Evolutionary conservation across 2,113 vertebrate species (phyloP), one percentile per base, ranked within the genome.

Genomic region (Oophaga pumilio): DNA sequence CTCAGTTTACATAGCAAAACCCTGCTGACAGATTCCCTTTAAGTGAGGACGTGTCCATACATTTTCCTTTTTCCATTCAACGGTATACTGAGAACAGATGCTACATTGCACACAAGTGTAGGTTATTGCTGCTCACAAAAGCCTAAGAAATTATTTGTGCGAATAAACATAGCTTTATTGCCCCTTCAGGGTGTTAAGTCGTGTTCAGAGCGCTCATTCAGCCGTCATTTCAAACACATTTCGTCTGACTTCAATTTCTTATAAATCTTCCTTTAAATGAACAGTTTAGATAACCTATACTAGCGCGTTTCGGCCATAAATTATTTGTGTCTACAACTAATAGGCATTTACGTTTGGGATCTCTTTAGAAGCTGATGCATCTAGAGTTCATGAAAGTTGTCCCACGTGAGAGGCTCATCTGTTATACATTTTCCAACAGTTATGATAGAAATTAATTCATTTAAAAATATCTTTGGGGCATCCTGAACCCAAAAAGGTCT

Each of bases 101-200:
- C n/a, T 8, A 26, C 8, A 73, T 71, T 84, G 56, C 53, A 73
- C 50, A 28, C 24, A 71, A 84, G 66, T 84, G 50, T 84, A 71
- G 68, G n/a, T 84, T 73, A 84, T 57, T 73, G 68, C 57, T 74
- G 66, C 15, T 53, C 26, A 22, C 68, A 73, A 68, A 68, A 59
- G 66, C 74, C 20, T 52, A 12, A 78, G 57, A 74, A 43, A 53
- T 56, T 43, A 80, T 79, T 79, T 78, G 43, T 79, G 49, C 5
- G 62, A 79, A 79, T 76, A 86, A 79, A 79, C n/a, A 20, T 66
- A 43, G 76, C 74, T 86, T 79, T 86, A 79, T 86, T 86, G 85
- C 64, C 28, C 76, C 85, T 79, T 68, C 76, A 78, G 33, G 76
- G 49, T 79, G 59, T 28, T 78, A 53, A 28, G 50, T 79, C 5